Conservation (phyloP, 2,113 vertebrate species). For the Phalacrocorax carbo region DNA sequence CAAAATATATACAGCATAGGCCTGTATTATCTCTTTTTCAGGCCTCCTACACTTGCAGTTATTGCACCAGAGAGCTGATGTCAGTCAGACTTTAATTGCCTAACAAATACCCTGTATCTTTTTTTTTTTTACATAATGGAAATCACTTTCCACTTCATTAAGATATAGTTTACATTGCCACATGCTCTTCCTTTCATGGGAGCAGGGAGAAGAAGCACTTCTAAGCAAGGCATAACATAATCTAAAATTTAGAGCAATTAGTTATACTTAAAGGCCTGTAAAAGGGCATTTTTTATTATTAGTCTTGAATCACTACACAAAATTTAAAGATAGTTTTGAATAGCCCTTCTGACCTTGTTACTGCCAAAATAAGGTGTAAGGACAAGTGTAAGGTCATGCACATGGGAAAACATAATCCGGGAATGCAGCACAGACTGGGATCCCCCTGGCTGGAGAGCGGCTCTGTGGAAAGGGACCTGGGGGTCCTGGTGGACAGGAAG, state of each 20-base stretch:
- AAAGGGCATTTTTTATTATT: background rate
- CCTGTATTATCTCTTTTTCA: background rate
- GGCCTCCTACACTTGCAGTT: background rate
- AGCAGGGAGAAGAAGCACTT: background rate
- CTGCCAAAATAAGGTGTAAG: background rate
- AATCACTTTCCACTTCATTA: background rate
- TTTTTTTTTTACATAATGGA: background rate
- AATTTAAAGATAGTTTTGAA: background rate
- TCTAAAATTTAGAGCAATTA: background rate
- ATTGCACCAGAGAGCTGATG: background rate
- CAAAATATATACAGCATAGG: background rate
- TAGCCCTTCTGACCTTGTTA: background rate
- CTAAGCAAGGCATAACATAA: background rate
- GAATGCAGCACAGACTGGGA: no score
- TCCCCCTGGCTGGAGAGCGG: no score
- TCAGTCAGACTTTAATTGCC: background rate
- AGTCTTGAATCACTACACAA: background rate
- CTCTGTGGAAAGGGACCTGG: no score
- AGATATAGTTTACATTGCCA: background rate
- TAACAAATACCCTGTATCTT: background rate
- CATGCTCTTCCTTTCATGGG: background rate
- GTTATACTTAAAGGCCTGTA: background rate
- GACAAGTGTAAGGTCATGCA: no score
- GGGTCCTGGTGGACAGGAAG: no score
- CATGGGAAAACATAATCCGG: no score